Evolutionary conservation across 2,113 vertebrate genomes (phyloP).

Genomic region (Bubalus kerabau): DNA sequence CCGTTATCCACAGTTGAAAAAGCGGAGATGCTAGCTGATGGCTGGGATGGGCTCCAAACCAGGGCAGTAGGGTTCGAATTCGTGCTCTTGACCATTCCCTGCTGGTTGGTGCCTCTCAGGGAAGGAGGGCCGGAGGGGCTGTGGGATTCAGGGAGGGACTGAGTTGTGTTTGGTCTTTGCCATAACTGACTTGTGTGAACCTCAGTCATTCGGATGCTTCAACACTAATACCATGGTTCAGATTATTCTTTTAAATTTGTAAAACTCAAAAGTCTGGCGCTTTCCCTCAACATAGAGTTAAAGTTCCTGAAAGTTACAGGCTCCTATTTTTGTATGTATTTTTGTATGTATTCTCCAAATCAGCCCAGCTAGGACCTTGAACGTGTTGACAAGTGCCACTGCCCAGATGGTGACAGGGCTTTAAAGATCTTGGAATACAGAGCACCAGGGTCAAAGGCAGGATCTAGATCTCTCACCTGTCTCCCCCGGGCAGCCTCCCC

Average conservation of each 20-base stretch:
- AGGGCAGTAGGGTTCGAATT: neutral
- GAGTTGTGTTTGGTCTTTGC: neutral
- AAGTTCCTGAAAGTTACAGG: neutral
- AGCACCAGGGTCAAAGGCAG: neutral
- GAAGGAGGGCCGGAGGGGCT: neutral
- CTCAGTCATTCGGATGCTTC: neutral
- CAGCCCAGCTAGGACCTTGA: neutral
- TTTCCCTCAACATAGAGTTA: constrained; percentile 14
- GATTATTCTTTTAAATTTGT: neutral
- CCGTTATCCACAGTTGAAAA: neutral
- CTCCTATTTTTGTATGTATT: neutral
- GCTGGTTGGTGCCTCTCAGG: neutral
- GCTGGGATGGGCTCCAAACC: neutral
- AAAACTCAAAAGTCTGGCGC: neutral
- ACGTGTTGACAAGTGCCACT: neutral
- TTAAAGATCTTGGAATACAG: neutral
- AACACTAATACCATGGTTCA: neutral
- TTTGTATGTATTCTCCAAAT: too few species aligned
- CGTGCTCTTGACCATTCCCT: neutral
- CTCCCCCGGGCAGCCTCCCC: neutral
- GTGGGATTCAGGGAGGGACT: neutral
- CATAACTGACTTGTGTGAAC: neutral
- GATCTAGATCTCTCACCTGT: neutral
- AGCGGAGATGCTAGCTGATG: neutral
- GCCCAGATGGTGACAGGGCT: neutral